Conservation (phyloP, 2,888 invertebrate species). For the Argyra leucocephala region DNA sequence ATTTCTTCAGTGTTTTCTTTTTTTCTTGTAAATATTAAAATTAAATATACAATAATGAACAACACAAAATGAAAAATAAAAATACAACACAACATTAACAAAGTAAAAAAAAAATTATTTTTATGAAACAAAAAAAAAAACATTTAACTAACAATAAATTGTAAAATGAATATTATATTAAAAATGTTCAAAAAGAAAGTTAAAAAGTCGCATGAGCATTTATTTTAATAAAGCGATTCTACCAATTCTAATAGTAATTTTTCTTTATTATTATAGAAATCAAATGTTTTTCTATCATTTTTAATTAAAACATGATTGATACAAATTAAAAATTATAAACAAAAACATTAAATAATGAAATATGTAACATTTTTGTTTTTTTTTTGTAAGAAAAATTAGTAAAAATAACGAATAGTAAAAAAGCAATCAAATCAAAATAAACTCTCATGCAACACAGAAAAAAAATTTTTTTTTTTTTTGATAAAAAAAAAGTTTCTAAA, state of each 20-base stretch:
- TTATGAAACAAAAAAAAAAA: not conserved
- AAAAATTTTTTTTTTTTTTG: constrained; percentile 10
- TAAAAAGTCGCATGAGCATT: constrained; percentile 40
- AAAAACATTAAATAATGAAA: not conserved
- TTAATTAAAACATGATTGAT: not conserved
- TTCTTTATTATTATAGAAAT: too few species aligned
- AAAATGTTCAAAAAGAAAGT: not conserved
- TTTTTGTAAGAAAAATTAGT: not conserved
- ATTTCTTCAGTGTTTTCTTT: not conserved
- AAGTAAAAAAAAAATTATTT: not conserved
- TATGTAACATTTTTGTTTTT: not conserved
- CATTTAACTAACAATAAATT: not conserved
- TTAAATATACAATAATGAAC: constrained; percentile 3
- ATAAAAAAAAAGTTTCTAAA: not conserved
- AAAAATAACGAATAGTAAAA: constrained; percentile 7
- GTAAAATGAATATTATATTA: not conserved
- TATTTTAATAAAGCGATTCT: constrained; percentile 28
- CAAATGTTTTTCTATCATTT: not conserved
- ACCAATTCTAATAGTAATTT: not conserved
- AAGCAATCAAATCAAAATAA: constrained; percentile 11
- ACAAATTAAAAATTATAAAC: not conserved
- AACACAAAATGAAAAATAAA: constrained; percentile 5
- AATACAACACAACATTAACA: constrained; percentile 6
- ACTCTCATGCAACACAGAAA: constrained; percentile 12
- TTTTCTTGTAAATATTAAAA: not conserved